Conservation (phyloP, 2,113 vertebrate genomes). For the Anhinga rufa region DNA sequence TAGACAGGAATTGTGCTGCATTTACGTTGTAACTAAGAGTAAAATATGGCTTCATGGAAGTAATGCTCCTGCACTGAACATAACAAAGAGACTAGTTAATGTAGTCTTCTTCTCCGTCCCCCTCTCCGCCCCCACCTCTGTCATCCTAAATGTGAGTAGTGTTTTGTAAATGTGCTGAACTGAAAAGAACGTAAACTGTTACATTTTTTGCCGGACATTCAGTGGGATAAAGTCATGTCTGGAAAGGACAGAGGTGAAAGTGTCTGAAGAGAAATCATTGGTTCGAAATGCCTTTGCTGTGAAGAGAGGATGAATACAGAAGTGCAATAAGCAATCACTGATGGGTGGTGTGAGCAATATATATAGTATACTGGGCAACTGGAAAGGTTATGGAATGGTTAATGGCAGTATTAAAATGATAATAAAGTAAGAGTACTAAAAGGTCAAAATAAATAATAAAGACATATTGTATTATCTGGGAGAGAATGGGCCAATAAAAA, state of each 20-base stretch:
- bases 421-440: background rate
- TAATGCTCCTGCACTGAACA: background rate
- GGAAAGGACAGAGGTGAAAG: background rate
- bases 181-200: background rate
- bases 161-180: background rate
- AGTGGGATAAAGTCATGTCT: background rate
- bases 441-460: conserved; percentile 1
- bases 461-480: background rate
- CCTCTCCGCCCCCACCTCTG: background rate
- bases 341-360: background rate
- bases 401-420: conserved; percentile 25
- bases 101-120: no score
- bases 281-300: background rate
- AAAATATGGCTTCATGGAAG: background rate
- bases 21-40: background rate
- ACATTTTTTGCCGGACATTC: background rate
- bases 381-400: conserved; percentile 45
- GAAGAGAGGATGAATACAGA: background rate
- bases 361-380: background rate
- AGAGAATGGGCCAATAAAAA: background rate
- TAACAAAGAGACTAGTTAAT: background rate
- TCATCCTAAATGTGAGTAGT: background rate
- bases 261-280: background rate
- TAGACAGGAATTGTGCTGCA: background rate
- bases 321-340: background rate